Evolutionary conservation across 2,113 vertebrate genomes (phyloP), one percentile per base, ranked within the genome.

Genomic region (Trematomus loennbergii): DNA sequence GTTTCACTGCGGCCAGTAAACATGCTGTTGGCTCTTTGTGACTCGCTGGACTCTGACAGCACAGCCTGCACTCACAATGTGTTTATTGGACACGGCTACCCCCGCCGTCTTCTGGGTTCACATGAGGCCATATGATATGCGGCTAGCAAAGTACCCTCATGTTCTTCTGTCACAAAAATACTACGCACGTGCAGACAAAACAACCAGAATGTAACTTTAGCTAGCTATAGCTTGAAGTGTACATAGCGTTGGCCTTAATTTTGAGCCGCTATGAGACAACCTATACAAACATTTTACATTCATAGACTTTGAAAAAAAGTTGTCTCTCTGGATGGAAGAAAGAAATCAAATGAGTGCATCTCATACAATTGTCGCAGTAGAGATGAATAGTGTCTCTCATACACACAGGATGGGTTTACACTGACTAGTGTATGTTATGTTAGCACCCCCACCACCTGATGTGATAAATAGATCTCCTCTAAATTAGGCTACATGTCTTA

Each of bases 1-100:
- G 78, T 53, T 64, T 81, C 55, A 22, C 65, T 16, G 76, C 58
- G 63, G 67, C 72, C 78, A 17, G 72, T 75, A 86, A 74, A 53
- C 84, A 71, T 54, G 46, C 81, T 82, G 87, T 81, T 87, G 82
- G 58, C 78, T 81, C 87, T 73, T 91, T 92, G 90, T 89, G 85
- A 84, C 58, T 74, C 70, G 12, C 77, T 87, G 83, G 89, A 86
- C 85, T 89, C 76, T 87, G 91, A 91, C 85, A 90, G 86, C 84
- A 78, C 25, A 13, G 73, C 68, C 74, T 85, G 83, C 74, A 48
- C 78, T 88, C 88, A 90, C 88, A 89, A 89, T 89, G 89, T 88
- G 85, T 82, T 93, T 88, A 88, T 79, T 89, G 88, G 86, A 81
- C 64, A 78, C 9, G 67, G 48, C 74, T 25, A 25, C 22, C 22